Evolutionary conservation across 2,113 vertebrate genomes (phyloP).

Genomic region (Ascaphus truei): DNA sequence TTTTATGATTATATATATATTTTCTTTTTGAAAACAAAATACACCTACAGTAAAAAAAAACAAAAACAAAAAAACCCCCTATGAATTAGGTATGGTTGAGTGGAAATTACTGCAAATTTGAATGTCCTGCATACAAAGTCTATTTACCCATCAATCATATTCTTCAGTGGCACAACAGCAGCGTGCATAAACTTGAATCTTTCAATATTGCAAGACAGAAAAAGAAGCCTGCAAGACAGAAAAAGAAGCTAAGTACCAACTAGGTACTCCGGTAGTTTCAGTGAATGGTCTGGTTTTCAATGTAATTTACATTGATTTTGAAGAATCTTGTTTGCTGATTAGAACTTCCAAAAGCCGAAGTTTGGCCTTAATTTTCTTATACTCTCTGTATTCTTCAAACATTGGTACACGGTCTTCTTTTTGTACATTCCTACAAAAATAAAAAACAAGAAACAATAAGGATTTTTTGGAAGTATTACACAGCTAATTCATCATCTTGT

Average conservation of each 20-base stretch:
- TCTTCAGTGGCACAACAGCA: slow-evolving; percentile 58
- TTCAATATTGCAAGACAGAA: too few relatives aligned
- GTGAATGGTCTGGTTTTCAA: slow-evolving; percentile 50
- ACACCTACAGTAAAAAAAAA: slow-evolving; percentile 47
- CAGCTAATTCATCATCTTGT: too few relatives aligned
- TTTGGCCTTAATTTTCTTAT: slow-evolving; percentile 96
- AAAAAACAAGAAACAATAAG: slow-evolving; percentile 6
- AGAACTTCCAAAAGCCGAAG: slow-evolving; percentile 94
- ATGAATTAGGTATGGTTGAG: slow-evolving; percentile 54
- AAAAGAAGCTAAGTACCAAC: slow-evolving; percentile 58
- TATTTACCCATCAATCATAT: slow-evolving; percentile 46
- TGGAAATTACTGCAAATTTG: slow-evolving; percentile 47
- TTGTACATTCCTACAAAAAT: slow-evolving; percentile 76
- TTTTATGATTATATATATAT: slow-evolving; percentile 53
- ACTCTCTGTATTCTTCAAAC: slow-evolving; percentile 91
- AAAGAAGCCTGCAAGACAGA: too few relatives aligned
- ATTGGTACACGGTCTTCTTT: slow-evolving; percentile 93
- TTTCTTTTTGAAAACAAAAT: slow-evolving; percentile 53
- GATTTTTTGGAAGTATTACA: slow-evolving; percentile 20
- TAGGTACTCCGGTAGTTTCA: slow-evolving; percentile 51
- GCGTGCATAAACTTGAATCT: slow-evolving; percentile 58
- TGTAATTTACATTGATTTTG: slow-evolving; percentile 89
- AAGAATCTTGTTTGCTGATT: slow-evolving; percentile 97
- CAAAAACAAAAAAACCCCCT: slow-evolving; percentile 49
- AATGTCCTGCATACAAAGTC: slow-evolving; percentile 49